Evolutionary conservation across 2,797 vertebrate species (phyloP).

Genomic region (Caiman crocodilus): DNA sequence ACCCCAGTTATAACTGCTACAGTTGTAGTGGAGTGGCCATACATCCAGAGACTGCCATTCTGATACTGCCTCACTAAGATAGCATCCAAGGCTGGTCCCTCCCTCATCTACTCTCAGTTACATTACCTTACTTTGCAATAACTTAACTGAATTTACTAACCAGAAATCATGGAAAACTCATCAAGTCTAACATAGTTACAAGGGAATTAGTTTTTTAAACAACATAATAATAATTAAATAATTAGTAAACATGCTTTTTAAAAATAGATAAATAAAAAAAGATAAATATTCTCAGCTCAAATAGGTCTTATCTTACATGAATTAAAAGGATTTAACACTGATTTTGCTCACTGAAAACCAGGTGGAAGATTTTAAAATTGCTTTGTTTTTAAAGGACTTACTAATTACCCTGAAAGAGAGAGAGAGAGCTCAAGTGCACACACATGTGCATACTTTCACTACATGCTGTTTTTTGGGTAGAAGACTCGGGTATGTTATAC

Average conservation of each 20-base stretch:
- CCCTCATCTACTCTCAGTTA: too few species aligned
- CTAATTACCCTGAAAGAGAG: not conserved
- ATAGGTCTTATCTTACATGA: not conserved
- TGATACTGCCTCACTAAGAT: too few species aligned
- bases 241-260: not conserved
- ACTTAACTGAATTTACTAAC: conserved; percentile 14
- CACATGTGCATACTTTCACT: not conserved
- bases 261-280: too few species aligned
- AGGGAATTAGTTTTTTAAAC: conserved; percentile 4
- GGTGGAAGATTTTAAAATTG: not conserved
- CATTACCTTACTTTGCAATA: not conserved
- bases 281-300: not conserved
- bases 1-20: too few species aligned
- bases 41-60: too few species aligned
- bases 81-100: too few species aligned
- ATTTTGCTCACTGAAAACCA: not conserved
- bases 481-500: not conserved
- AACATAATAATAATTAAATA: not conserved
- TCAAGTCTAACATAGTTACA: not conserved
- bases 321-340: not conserved
- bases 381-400: not conserved
- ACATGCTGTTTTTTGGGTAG: not conserved
- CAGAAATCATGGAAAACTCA: not conserved
- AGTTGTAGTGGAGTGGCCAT: too few species aligned
- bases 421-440: too few species aligned